A percentile compares a stretch with the other conserved stretches of the same genome.
phyloP scores from a whole-genome alignment of 2,888 invertebrate species.

The Druceiella hillmani region DNA sequence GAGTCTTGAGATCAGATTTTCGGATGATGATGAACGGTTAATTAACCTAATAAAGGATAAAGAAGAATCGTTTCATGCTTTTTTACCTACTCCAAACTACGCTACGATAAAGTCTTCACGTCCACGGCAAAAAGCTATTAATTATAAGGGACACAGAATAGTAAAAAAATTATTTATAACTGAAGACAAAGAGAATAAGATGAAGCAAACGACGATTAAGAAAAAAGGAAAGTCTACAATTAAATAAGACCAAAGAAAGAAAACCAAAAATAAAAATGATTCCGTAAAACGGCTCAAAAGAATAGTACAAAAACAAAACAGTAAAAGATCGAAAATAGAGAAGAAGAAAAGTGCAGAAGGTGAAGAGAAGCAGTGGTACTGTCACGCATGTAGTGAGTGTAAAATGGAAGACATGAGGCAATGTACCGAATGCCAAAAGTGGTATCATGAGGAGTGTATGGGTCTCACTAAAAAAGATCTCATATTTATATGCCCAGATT shows the following conservation, averaged over 20 bases:
- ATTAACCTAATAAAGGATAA: slow-evolving; percentile 19
- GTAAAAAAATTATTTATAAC: slow-evolving; percentile 23
- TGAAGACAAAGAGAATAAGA: slow-evolving; percentile 21
- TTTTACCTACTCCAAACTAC: slow-evolving; percentile 25
- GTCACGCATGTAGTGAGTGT: slow-evolving; percentile 15
- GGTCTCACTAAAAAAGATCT: slow-evolving; percentile 17
- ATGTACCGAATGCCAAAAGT: too few relatives aligned
- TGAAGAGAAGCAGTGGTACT: slow-evolving; percentile 16
- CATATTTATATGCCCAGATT: slow-evolving; percentile 21
- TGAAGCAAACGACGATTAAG: slow-evolving; percentile 17
- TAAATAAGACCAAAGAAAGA: slow-evolving; percentile 8
- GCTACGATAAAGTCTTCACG: slow-evolving; percentile 19
- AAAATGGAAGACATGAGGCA: slow-evolving; percentile 21
- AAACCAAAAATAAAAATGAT: slow-evolving; percentile 13
- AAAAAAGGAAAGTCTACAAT: slow-evolving; percentile 16
- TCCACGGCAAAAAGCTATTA: slow-evolving; percentile 21
- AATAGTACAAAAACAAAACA: slow-evolving; percentile 12
- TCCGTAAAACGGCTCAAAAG: slow-evolving; percentile 12
- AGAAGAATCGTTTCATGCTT: slow-evolving; percentile 23
- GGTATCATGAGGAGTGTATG: slow-evolving; percentile 18
- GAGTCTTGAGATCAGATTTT: slow-evolving; percentile 17
- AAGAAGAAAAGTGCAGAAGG: slow-evolving; percentile 16
- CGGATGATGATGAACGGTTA: slow-evolving; percentile 22
- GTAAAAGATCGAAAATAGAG: slow-evolving; percentile 13
- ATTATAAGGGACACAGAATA: slow-evolving; percentile 23